Evolutionary conservation across 2,797 vertebrate species (phyloP), one percentile per base, ranked within the genome.

Genomic region (Sebastes glaucus): DNA sequence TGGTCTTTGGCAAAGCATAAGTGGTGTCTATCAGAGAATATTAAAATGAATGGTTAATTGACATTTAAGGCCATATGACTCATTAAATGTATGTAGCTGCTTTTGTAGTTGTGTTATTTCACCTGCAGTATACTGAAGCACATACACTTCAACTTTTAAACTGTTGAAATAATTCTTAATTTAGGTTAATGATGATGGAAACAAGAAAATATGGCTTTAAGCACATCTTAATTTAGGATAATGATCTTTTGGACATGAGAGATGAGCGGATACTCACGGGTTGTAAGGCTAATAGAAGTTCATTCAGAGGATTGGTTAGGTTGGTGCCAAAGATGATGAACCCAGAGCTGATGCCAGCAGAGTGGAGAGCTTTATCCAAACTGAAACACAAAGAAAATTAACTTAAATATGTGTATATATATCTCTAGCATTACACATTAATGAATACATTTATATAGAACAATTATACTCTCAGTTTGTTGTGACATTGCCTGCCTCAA

Each of bases 281-380:
- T 88, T 99, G 98, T 64, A 99, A 94, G 78, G 96, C 83, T 90
- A 99, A 96, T 81, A 99, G 93, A 79, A 99, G 95, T 95, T 99
- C 98, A 94, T 99, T 99, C 88, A 99, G 88, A 22, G 99, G 99
- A 93, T 99, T 99, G 82, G 97, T 98, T 62, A 99, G 92, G 94
- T 99, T 99, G 89, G 98, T 97, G 93, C 98, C 98, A 93, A 99
- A 97, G 87, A 99, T 95, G 88, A 99, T 96, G 92, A 99, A 99
- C 78, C 99, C 98, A 13, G 97, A 97, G 89, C 97, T 95, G 78
- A 99, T 96, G 80, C 99, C 99, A 93, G 98, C 97, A 0, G 99
- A 99, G 92, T 99, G 98, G 63, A 99, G 96, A 85, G 98, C 98
- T 96, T 99, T 99, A 94, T 99, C 99, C 95, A 99, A 94, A 94